Percentiles rank a stretch among this genome's conserved stretches.
Evolutionary conservation across 1,140 invertebrate species (phyloP).

Genomic region (Danaus melanippus): DNA sequence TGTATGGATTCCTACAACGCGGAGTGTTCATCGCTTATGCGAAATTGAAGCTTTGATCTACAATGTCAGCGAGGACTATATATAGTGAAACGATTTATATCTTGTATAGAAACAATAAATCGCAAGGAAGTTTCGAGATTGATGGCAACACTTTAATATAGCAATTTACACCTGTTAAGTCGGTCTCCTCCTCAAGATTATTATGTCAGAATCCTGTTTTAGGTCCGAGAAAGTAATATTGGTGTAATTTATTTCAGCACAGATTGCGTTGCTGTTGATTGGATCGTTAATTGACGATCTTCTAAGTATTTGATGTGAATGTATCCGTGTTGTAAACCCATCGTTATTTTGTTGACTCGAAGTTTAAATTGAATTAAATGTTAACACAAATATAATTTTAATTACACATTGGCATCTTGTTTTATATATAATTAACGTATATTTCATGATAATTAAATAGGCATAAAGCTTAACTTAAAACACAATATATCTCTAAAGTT

Average conservation of each 20-base stretch:
- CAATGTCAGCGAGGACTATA: constrained; percentile 9
- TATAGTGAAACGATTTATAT: neutral
- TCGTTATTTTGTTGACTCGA: too few species aligned
- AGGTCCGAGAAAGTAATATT: constrained; percentile 5
- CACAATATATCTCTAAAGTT: too few species aligned
- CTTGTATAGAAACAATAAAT: constrained; percentile 12
- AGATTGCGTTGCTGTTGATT: constrained; percentile 7
- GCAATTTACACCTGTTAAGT: constrained; percentile 52
- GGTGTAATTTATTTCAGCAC: too few species aligned
- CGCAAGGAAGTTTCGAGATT: constrained; percentile 33
- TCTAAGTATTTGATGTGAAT: too few species aligned
- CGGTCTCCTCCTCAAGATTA: constrained; percentile 33
- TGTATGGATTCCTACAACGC: neutral
- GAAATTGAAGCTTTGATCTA: constrained; percentile 1
- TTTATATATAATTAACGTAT: too few species aligned
- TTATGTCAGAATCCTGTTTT: neutral
- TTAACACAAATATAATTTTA: too few species aligned
- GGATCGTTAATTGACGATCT: constrained; percentile 5
- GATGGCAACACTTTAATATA: constrained; percentile 44
- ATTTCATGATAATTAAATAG: too few species aligned
- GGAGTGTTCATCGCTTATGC: too few species aligned
- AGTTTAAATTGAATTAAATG: too few species aligned
- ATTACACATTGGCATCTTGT: too few species aligned
- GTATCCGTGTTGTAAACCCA: too few species aligned
- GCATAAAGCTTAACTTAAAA: too few species aligned